A percentile compares a stretch with the other conserved stretches of the same genome.
These are phyloP conservation scores for Trichopoda pennipes DNA, from an alignment of 2,888 invertebrate genomes.

Conservation along the genomic window DNA sequence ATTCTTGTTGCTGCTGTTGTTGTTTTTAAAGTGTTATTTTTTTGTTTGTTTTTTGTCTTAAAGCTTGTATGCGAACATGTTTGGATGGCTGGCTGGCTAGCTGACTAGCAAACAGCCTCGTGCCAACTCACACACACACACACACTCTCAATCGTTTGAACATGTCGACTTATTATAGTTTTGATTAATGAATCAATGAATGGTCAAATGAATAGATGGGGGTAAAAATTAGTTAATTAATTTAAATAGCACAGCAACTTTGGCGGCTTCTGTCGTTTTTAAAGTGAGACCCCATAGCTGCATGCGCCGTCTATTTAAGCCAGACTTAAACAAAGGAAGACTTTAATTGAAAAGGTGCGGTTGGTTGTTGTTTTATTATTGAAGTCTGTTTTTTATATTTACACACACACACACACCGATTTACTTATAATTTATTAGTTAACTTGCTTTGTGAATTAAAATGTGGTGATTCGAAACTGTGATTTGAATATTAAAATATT, in stretches of 20 bases:
- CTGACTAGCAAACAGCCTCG: slow-evolving; percentile 51
- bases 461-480: slow-evolving; percentile 3
- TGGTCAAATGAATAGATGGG: slow-evolving; percentile 26
- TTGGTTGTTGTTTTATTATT: slow-evolving; percentile 45
- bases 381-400: not conserved
- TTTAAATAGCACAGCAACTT: slow-evolving; percentile 18
- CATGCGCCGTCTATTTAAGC: not conserved
- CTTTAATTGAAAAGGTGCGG: slow-evolving; percentile 60
- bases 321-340: slow-evolving; percentile 37
- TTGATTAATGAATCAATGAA: slow-evolving; percentile 60
- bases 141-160: slow-evolving; percentile 34
- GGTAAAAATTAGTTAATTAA: slow-evolving; percentile 23
- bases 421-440: slow-evolving; percentile 2
- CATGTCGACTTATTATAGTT: slow-evolving; percentile 49
- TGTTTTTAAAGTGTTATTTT: not conserved
- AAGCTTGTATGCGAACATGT: slow-evolving; percentile 57
- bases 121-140: slow-evolving; percentile 56
- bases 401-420: not conserved
- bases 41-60: slow-evolving; percentile 23
- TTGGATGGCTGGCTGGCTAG: slow-evolving; percentile 43
- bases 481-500: slow-evolving; percentile 42
- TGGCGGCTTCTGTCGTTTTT: slow-evolving; percentile 12
- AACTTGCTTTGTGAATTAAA: slow-evolving; percentile 12
- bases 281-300: slow-evolving; percentile 7
- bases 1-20: slow-evolving; percentile 46